phyloP scores from a whole-genome alignment of 1,140 invertebrate species.

The Apis florea region DNA sequence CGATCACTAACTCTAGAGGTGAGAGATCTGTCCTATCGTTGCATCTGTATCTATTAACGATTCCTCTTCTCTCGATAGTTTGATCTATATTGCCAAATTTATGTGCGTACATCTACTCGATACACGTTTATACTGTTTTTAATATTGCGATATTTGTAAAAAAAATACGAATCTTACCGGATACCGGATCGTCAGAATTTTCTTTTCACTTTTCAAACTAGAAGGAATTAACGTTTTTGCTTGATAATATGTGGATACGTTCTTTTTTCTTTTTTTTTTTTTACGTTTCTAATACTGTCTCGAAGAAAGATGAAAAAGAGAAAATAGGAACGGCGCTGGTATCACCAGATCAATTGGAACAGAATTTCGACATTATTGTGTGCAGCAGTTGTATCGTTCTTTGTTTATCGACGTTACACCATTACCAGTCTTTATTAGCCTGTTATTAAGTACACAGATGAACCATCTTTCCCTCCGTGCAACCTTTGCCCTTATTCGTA shows the following conservation, averaged over 20 bases:
- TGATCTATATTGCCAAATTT: not conserved
- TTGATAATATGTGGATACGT: not conserved
- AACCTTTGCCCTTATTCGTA: slow-evolving; percentile 45
- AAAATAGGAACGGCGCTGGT: not conserved
- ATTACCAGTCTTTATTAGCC: not conserved
- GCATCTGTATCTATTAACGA: not conserved
- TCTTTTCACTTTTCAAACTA: not conserved
- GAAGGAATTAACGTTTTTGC: not conserved
- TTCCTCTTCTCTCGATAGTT: not conserved
- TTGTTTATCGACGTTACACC: not conserved
- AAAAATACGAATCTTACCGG: not conserved
- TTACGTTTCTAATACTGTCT: not conserved
- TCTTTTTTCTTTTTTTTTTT: not conserved
- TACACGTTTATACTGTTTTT: not conserved
- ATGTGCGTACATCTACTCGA: not conserved
- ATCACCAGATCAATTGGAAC: not conserved
- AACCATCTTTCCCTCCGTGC: not conserved
- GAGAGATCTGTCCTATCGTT: not conserved
- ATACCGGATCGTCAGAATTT: not conserved
- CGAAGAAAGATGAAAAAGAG: not conserved
- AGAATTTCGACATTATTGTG: not conserved
- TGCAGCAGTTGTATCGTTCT: not conserved
- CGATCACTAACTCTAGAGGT: not conserved
- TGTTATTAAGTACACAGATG: not conserved
- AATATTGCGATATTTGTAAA: not conserved